phyloP scores from a whole-genome alignment of 1,140 invertebrate species.

The Samia ricini region DNA sequence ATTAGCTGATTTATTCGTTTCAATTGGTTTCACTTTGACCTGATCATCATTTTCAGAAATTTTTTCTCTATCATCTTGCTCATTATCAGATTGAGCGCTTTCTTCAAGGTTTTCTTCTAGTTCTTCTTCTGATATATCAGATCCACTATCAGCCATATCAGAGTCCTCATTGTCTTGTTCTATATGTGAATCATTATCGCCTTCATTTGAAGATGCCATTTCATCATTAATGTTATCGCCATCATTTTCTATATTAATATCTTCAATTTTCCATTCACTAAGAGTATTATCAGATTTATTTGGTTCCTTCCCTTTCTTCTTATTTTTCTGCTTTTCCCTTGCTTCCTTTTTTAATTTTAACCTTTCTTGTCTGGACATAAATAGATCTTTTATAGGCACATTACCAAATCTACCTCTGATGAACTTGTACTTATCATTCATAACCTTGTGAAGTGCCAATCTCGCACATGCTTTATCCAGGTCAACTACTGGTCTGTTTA shows the following conservation, averaged over 20 bases:
- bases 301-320: constrained; percentile 49
- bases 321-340: constrained; percentile 56
- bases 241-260: constrained; percentile 26
- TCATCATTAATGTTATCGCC: constrained; percentile 17
- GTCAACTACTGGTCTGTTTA: constrained; percentile 60
- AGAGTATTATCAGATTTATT: constrained; percentile 38
- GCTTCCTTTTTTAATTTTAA: constrained; percentile 61
- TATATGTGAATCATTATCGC: background rate
- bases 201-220: constrained; percentile 8
- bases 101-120: background rate
- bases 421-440: constrained; percentile 60
- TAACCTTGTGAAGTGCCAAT: constrained; percentile 55
- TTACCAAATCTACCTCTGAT: constrained; percentile 55
- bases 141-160: background rate
- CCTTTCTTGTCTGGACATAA: constrained; percentile 67
- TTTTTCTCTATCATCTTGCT: constrained; percentile 3
- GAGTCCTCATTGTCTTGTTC: background rate
- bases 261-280: constrained; percentile 56
- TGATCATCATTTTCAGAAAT: background rate
- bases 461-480: constrained; percentile 63
- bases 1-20: background rate
- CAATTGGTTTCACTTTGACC: background rate
- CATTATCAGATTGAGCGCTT: background rate
- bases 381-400: constrained; percentile 60
- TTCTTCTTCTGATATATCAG: background rate